Percentiles rank a stretch among this genome's conserved stretches.
Conservation (phyloP, 2,113 vertebrate species). For the Scomber colias region DNA sequence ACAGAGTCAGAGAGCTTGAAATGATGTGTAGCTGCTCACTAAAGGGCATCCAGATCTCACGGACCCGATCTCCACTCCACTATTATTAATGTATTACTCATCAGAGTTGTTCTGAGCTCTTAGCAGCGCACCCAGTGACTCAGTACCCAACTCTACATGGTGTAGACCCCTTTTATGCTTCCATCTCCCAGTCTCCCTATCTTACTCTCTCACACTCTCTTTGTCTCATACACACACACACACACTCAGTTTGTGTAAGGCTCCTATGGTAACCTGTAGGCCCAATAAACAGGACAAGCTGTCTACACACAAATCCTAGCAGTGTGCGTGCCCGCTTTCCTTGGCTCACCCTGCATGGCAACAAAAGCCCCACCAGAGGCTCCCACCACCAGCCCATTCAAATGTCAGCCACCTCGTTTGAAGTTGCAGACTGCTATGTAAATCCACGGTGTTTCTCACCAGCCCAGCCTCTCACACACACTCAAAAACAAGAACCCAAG, state of each 20-base stretch:
- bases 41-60: constrained; percentile 44
- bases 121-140: constrained; percentile 45
- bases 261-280: constrained; percentile 82
- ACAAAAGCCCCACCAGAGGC: constrained; percentile 79
- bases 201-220: constrained; percentile 62
- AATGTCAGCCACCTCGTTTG: constrained; percentile 79
- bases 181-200: constrained; percentile 48
- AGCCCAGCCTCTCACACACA: constrained; percentile 63
- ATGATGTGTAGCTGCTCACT: constrained; percentile 15
- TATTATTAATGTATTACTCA: constrained; percentile 61
- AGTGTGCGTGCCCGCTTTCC: constrained; percentile 76
- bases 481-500: constrained; percentile 63
- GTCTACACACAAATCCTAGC: constrained; percentile 73
- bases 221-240: constrained; percentile 49
- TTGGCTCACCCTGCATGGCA: constrained; percentile 78
- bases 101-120: constrained; percentile 30
- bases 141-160: constrained; percentile 35
- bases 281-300: constrained; percentile 77
- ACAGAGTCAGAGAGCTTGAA: constrained; percentile 14
- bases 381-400: constrained; percentile 80
- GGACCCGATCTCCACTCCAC: constrained; percentile 30
- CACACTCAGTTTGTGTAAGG: constrained; percentile 58
- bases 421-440: constrained; percentile 78
- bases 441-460: constrained; percentile 80
- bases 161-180: constrained; percentile 11